phyloP scores from a whole-genome alignment of 2,797 vertebrate genomes.

The Cyclura pinguis region DNA sequence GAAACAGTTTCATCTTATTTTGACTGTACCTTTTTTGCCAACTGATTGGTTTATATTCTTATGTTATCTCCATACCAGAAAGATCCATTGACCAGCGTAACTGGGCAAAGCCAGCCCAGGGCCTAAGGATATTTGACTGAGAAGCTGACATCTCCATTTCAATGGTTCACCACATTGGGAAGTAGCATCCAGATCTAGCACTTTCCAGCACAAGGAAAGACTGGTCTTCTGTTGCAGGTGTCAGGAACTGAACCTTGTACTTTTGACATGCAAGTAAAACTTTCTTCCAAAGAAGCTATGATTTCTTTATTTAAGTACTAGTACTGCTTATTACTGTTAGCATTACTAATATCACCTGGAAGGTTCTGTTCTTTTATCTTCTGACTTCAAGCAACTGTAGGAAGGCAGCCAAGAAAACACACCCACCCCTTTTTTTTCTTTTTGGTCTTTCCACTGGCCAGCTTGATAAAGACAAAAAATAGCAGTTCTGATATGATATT shows the following conservation, averaged over 20 bases:
- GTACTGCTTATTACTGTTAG: not conserved
- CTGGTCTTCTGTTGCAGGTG: not conserved
- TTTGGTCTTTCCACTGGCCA: not conserved
- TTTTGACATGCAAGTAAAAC: not conserved
- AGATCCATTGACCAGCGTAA: not conserved
- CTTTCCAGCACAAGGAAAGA: not conserved
- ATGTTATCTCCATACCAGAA: not conserved
- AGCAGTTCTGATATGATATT: not conserved
- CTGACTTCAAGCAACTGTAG: not conserved
- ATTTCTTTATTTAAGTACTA: not conserved
- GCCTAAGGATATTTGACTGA: not conserved
- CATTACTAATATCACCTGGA: not conserved
- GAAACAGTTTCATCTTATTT: too few species aligned
- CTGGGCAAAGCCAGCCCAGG: not conserved
- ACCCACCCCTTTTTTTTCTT: not conserved
- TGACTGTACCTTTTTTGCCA: too few species aligned
- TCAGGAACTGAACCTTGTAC: too few species aligned
- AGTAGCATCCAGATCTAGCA: not conserved
- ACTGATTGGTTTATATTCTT: too few species aligned
- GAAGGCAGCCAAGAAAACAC: not conserved
- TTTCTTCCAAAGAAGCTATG: not conserved
- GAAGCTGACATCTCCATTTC: too few species aligned
- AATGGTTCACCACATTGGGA: too few species aligned
- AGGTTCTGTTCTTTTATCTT: not conserved
- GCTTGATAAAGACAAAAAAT: not conserved